Evolutionary conservation across 2,888 invertebrate species (phyloP).

Genomic region (Hyppa rectilinea): DNA sequence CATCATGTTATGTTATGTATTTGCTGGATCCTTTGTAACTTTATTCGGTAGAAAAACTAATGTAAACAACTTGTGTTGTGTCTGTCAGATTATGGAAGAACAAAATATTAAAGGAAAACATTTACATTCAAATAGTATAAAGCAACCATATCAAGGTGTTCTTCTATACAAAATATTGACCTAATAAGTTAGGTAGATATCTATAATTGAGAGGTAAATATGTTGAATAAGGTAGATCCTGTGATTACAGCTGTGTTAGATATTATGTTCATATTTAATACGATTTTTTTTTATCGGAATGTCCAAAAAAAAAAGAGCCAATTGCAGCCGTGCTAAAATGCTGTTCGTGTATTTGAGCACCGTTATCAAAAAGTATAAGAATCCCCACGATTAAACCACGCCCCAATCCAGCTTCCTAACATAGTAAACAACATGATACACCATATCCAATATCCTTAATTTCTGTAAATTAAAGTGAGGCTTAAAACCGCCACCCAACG

Average conservation of each 20-base stretch:
- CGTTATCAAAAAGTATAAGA: too few species aligned
- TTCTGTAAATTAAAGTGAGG: slow-evolving; percentile 27
- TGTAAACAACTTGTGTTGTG: not conserved
- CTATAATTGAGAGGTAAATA: too few species aligned
- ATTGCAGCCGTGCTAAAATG: too few species aligned
- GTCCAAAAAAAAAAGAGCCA: too few species aligned
- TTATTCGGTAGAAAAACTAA: not conserved
- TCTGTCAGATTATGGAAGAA: not conserved
- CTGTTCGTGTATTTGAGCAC: too few species aligned
- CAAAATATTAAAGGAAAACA: slow-evolving; percentile 4
- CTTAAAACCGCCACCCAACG: slow-evolving; percentile 36
- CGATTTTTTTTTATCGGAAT: too few species aligned
- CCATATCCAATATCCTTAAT: slow-evolving; percentile 42
- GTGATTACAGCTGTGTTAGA: too few species aligned
- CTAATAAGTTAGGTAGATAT: too few species aligned
- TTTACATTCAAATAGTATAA: slow-evolving; percentile 1
- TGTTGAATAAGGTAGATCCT: too few species aligned
- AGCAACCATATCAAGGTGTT: not conserved
- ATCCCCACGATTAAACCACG: not conserved
- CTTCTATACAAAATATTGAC: too few species aligned
- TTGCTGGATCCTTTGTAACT: not conserved
- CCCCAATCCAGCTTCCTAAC: not conserved
- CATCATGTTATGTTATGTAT: too few species aligned
- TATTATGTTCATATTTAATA: too few species aligned
- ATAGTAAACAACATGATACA: slow-evolving; percentile 28